Base-by-base conservation (phyloP, 92 coral and sea anemone species). In the Epizoanthus illoricatus region DNA sequence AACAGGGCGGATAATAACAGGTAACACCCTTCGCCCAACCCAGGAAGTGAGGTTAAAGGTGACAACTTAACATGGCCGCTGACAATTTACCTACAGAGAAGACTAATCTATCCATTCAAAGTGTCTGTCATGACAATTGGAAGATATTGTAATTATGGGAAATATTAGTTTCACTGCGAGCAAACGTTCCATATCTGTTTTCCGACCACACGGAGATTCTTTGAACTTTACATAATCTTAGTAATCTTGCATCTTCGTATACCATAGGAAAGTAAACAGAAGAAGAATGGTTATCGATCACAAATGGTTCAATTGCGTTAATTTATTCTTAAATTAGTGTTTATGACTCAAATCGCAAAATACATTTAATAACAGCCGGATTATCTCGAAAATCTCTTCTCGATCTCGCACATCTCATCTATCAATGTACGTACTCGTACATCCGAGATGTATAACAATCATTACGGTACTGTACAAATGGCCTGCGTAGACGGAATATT, bases 31-130 rank as follows among this genome's bases (percentile, higher is more conserved):
- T 43, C n/a, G 82, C 69, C 71, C 82, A 41, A 15, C 82, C 82
- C 82, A 78, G 82, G 82, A 78, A 78, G 33, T 41, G 13, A 21
- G 82, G 72, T 78, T 41, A 64, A 78, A 78, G 82, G 71, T 78
- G 6, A 43, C 13, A 20, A 78, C 56, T 63, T 78, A 64, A 78
- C 71, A 78, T 15, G 40, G 52, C 82, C 69, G 82, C 66, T 78
- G 82, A 78, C 82, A 78, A 43, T 78, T 59, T 21, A 78, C 71
- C 65, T 42, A 49, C 71, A 24, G 63, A 47, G 45, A 63, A 45
- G 58, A 78, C 40, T 62, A 43, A 78, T 78, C 82, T 78, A 45
- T 64, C 67, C 45, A 62, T 78, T 43, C 71, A 78, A 75, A 60
- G 42, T 78, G 71, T 78, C 82, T 45, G 18, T 78, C 71, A 78